These are phyloP conservation scores for Tangara arthus DNA, from an alignment of 2,797 vertebrate species.

Conservation along the genomic window DNA sequence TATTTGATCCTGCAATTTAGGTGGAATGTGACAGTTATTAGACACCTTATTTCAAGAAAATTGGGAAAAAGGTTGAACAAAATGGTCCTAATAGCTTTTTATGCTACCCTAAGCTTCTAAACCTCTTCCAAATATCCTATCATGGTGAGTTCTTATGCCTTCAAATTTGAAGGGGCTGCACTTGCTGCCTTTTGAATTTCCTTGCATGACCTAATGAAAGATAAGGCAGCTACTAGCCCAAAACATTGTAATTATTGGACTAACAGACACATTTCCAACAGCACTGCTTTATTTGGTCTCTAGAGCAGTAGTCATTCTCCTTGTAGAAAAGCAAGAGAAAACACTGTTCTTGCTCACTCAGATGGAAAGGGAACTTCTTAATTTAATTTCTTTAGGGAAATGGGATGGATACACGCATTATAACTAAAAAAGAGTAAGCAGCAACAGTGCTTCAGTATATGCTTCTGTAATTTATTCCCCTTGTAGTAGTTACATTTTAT, in stretches of 20 bases:
- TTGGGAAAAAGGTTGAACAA: neutral
- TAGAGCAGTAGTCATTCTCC: neutral
- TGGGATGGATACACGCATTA: accelerated
- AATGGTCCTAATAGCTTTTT: neutral
- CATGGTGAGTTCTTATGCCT: neutral
- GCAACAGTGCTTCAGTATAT: neutral
- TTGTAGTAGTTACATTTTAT: neutral
- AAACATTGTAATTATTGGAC: neutral
- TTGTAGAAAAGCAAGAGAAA: neutral
- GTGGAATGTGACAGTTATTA: neutral
- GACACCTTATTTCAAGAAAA: neutral
- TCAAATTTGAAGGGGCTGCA: neutral
- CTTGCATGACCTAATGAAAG: neutral
- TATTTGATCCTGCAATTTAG: neutral
- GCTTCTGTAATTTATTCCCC: neutral
- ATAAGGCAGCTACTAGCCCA: neutral
- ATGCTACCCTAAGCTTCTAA: neutral
- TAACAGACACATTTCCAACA: neutral
- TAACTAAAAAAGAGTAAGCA: neutral
- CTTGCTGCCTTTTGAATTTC: neutral
- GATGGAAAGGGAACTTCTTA: neutral
- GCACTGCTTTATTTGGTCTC: neutral
- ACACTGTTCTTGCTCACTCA: neutral
- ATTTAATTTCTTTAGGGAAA: neutral
- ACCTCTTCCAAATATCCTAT: neutral